These are phyloP conservation scores for Knipowitschia caucasica DNA, from an alignment of 2,797 vertebrate species.

Conservation along the genomic window DNA sequence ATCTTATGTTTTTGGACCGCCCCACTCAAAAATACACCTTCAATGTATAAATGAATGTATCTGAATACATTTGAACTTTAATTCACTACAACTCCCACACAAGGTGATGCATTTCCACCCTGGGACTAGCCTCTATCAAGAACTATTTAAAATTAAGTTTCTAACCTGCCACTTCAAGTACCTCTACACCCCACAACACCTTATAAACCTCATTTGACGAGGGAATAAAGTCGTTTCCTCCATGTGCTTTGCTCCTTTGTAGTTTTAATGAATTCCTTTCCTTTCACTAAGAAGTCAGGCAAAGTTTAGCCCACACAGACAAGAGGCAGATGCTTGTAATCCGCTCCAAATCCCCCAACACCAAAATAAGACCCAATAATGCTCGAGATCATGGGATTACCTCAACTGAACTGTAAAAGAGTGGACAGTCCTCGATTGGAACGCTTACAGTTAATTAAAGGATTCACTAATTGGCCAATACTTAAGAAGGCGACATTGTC, in stretches of 20 bases:
- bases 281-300: background rate
- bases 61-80: no score
- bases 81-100: background rate
- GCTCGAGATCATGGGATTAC: conserved; percentile 38
- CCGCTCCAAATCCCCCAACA: conserved; percentile 32
- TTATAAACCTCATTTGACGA: conserved; percentile 8
- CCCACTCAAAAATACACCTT: no score
- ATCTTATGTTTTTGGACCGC: no score
- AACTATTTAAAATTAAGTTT: conserved; percentile 3
- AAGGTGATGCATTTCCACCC: background rate
- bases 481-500: conserved; percentile 39
- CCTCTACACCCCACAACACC: background rate
- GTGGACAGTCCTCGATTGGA: conserved; percentile 10
- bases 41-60: no score
- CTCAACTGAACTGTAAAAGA: conserved; percentile 34
- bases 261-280: conserved; percentile 16
- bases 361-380: conserved; percentile 36
- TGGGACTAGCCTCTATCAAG: background rate
- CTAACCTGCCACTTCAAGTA: background rate
- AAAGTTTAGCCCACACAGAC: conserved; percentile 1
- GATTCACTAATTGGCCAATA: conserved; percentile 38
- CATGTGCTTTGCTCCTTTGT: background rate
- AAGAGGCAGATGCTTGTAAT: conserved; percentile 33
- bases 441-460: conserved; percentile 35
- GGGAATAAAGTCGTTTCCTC: background rate